Conservation (phyloP, 1,140 invertebrate genomes). For the Drosophila orosa region DNA sequence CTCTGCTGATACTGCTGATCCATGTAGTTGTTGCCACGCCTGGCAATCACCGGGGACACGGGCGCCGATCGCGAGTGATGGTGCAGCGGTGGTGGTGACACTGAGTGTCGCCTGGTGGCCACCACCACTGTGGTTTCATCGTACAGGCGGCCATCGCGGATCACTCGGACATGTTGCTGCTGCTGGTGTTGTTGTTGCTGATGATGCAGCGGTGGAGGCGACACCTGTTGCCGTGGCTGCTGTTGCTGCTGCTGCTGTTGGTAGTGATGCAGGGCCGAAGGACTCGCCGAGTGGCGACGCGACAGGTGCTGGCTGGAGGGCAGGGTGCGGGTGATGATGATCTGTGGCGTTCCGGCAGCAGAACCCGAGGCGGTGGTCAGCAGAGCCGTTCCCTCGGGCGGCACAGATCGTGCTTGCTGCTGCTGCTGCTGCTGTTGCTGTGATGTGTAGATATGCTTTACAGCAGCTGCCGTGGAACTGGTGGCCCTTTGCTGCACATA, state of each 20-base stretch:
- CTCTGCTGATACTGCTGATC: slow-evolving; percentile 64
- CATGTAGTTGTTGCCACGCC: slow-evolving; percentile 46
- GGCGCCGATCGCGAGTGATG: slow-evolving; percentile 78
- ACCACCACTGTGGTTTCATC: slow-evolving; percentile 62
- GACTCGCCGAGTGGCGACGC: slow-evolving; percentile 76
- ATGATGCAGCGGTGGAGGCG: slow-evolving; percentile 72
- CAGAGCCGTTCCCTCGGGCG: slow-evolving; percentile 26
- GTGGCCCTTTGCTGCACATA: slow-evolving; percentile 66
- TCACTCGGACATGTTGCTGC: slow-evolving; percentile 76
- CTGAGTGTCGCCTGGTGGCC: slow-evolving; percentile 60
- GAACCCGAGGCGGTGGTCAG: slow-evolving; percentile 38
- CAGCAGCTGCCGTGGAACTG: slow-evolving; percentile 32
- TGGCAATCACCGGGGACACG: slow-evolving; percentile 62
- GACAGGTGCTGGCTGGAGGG: slow-evolving; percentile 61
- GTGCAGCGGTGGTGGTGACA: slow-evolving; percentile 77
- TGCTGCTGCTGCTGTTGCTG: slow-evolving; percentile 30
- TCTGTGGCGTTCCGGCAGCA: slow-evolving; percentile 53
- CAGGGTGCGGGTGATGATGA: slow-evolving; percentile 73
- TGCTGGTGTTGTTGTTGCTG: slow-evolving; percentile 54
- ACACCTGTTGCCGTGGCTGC: slow-evolving; percentile 38
- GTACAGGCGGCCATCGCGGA: slow-evolving; percentile 78
- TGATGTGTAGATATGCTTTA: slow-evolving; percentile 56
- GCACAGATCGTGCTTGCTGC: slow-evolving; percentile 27
- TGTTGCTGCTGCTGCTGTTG: slow-evolving; percentile 48
- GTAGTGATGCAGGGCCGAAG: slow-evolving; percentile 58